Evolutionary conservation across 2,888 invertebrate species (phyloP).

Genomic region (Tachina fera): DNA sequence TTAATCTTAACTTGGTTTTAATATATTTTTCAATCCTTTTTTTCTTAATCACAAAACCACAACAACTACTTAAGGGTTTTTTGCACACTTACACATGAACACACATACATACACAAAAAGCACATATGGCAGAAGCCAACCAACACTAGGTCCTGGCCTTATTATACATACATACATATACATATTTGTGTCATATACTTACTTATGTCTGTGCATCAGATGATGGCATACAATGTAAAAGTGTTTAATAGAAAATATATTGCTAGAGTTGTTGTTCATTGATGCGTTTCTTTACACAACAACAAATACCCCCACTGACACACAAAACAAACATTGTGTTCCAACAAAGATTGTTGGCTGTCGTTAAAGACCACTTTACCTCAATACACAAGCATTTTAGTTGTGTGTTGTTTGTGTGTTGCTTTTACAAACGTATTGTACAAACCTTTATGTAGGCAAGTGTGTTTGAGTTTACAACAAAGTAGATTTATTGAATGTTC

Average conservation of each 20-base stretch:
- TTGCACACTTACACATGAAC: not conserved
- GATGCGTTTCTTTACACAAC: slow-evolving; percentile 64
- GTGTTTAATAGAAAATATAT: slow-evolving; percentile 56
- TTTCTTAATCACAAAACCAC: slow-evolving; percentile 17
- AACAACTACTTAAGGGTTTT: slow-evolving; percentile 27
- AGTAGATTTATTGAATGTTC: slow-evolving; percentile 63
- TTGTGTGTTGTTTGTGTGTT: not conserved
- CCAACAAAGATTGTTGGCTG: slow-evolving; percentile 32
- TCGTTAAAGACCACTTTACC: slow-evolving; percentile 60
- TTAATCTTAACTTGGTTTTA: slow-evolving; percentile 55
- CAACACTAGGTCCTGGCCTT: not conserved
- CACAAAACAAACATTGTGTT: slow-evolving; percentile 41
- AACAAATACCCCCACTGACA: slow-evolving; percentile 13
- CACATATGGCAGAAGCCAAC: not conserved
- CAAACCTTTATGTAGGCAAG: not conserved
- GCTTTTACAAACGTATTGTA: not conserved
- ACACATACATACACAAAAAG: not conserved
- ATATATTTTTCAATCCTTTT: not conserved
- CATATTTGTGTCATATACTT: not conserved
- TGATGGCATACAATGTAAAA: slow-evolving; percentile 19
- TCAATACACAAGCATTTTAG: slow-evolving; percentile 28
- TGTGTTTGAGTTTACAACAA: slow-evolving; percentile 2
- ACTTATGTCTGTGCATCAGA: not conserved
- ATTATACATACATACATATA: not conserved
- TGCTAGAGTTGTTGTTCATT: slow-evolving; percentile 65